Evolutionary conservation across 2,888 invertebrate genomes (phyloP), one percentile per base, ranked within the genome.

Genomic region (Pseudococcus viburni): DNA sequence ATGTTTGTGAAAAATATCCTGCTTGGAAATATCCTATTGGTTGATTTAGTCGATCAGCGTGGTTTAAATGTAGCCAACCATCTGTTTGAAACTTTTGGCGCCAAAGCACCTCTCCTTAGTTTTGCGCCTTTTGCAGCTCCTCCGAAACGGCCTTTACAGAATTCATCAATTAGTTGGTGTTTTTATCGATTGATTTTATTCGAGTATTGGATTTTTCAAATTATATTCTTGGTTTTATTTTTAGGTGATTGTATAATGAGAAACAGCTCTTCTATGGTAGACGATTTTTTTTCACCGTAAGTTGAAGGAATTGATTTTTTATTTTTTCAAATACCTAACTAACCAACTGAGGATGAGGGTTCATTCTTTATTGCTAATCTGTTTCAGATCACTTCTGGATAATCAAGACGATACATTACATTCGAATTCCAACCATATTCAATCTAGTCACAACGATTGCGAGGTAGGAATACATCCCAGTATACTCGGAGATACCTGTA

Each of bases 1-100:
- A 94, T 95, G 91, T 92, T 93, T 89, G 93, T 95, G 17, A 92
- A 93, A 0, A 94, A 94, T 85, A 92, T 92, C 33, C 91, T 93
- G 86, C 92, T 93, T 0, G 92, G 92, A 84, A 93, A 93, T 86
- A 93, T 93, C 2, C 93, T 93, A 90, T 90, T 89, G 17, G 89
- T 89, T 9, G 83, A 86, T 22, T 59, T 89, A 22, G n/a, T 83
- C 59, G 88, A 88, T 83, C 51, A 55, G n/a, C n/a, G 55, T 12
- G 51, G 42, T 5, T 12, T 15, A 5, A 88, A 59, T 42, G 7
- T 88, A 6, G 80, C 51, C 8, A 83, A 88, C 6, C 6, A 39
- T 6, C 59, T 88, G 2, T n/a, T n/a, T n/a, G 48, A 51, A 19
- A 80, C 22, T n/a, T 59, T 68, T 6, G 22, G 19, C 22, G 64